Percentiles rank a stretch among this genome's conserved stretches.
Conservation (phyloP, 2,888 invertebrate genomes). For the Lithophane socia region DNA sequence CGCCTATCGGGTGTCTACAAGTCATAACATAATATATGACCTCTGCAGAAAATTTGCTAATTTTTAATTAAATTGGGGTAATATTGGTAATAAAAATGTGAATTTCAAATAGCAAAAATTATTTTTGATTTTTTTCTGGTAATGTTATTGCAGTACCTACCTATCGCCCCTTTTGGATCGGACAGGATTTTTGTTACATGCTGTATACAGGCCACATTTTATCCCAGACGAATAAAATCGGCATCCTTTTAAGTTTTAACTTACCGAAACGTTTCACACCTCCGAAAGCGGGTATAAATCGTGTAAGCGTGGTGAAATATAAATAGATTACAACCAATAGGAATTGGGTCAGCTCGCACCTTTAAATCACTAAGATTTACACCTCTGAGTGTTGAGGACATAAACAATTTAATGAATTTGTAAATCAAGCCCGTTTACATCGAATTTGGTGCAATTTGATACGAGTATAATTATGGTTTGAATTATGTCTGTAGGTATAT, state of each 20-base stretch:
- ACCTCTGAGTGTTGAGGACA: constrained; percentile 6
- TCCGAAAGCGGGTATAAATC: constrained; percentile 25
- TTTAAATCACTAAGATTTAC: constrained; percentile 56
- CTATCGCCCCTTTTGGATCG: too few relatives aligned
- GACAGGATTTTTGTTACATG: too few relatives aligned
- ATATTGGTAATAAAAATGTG: too few relatives aligned
- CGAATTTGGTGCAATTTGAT: neutral
- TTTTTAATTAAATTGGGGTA: too few relatives aligned
- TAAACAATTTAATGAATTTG: constrained; percentile 31
- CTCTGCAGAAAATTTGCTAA: too few relatives aligned
- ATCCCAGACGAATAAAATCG: neutral
- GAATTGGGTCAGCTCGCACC: constrained; percentile 41
- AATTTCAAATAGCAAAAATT: too few relatives aligned
- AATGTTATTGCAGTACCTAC: too few relatives aligned
- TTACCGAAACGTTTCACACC: constrained; percentile 29
- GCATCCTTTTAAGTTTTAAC: constrained; percentile 15
- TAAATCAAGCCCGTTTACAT: constrained; percentile 2
- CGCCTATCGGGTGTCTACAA: too few relatives aligned
- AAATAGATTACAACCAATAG: constrained; percentile 41
- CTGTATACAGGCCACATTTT: neutral
- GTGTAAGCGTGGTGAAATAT: constrained; percentile 45
- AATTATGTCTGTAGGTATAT: too few relatives aligned
- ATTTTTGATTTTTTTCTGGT: too few relatives aligned
- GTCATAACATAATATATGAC: too few relatives aligned
- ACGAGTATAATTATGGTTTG: too few relatives aligned